These are phyloP conservation scores for Brenthis hecate DNA, from an alignment of 2,888 invertebrate genomes.

Conservation along the genomic window DNA sequence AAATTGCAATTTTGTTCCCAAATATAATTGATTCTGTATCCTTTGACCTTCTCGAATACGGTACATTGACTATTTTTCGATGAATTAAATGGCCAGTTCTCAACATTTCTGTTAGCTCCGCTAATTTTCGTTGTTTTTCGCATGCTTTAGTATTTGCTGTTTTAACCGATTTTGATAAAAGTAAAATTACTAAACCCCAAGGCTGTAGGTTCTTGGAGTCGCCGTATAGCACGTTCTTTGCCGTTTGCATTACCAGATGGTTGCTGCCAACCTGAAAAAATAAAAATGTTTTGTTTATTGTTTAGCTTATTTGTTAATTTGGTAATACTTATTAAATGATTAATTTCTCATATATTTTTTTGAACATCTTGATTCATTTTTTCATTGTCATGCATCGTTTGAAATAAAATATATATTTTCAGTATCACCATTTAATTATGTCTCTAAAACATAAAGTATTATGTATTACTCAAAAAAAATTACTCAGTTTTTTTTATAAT, in stretches of 20 bases:
- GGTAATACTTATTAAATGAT: no score
- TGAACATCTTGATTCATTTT: no score
- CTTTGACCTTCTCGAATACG: constrained; percentile 78
- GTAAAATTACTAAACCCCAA: constrained; percentile 91
- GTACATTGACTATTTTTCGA: constrained; percentile 81
- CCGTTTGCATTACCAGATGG: constrained; percentile 92
- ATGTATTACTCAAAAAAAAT: no score
- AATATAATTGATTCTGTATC: constrained; percentile 89
- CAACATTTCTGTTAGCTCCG: constrained; percentile 93
- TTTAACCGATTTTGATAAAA: constrained; percentile 88
- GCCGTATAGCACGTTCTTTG: constrained; percentile 91
- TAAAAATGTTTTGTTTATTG: not conserved
- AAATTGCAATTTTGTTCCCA: constrained; percentile 93
- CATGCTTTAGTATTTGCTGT: constrained; percentile 84
- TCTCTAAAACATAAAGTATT: no score
- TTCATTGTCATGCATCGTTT: no score
- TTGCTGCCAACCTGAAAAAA: constrained; percentile 87
- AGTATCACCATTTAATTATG: no score
- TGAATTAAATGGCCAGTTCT: constrained; percentile 92
- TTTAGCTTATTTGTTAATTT: not conserved
- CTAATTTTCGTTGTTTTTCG: constrained; percentile 70
- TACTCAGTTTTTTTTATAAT: no score
- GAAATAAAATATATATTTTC: no score
- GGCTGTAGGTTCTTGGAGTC: constrained; percentile 93
- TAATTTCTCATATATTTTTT: no score